Base-by-base conservation (phyloP, 2,113 vertebrate genomes). In the Poecile atricapillus region DNA sequence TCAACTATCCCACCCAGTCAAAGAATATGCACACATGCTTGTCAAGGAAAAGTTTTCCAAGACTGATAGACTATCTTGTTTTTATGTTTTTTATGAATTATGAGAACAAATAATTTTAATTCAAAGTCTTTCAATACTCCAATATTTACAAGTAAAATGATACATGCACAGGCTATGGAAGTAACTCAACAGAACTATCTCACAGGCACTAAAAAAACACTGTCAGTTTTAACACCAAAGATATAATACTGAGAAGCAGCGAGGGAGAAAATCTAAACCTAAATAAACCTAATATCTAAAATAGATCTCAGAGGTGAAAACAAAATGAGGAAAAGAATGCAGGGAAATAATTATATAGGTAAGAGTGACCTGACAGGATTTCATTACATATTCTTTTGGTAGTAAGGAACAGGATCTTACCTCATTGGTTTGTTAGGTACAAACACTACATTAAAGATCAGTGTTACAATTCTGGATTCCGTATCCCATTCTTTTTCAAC, bases 401-500 rank as follows among this genome's bases (percentile, higher is more conserved):
- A 68, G 58, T 31, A 73, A 49, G 44, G 83, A 94, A 91, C 3
- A 33, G 11, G 46, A 63, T 15, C 86, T 97, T 98, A 99, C 98
- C 97, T 98, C 83, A 97, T 64, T 79, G 97, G 98, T 93, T 97
- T 98, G 84, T 85, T 96, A 69, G 98, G 99, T 94, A 96, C 63
- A 97, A 98, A 98, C 83, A 98, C 65, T 30, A 98, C 15, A 64
- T 95, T 97, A 88, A 99, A 98, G 65, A 92, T 53, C 86, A 99
- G 94, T 19, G 93, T 97, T 71, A 98, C 37, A 2, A 87, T 87
- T 95, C 98, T 95, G 27, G 92, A 92, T 49, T 97, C 85, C 28
- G 58, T 41, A 81, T 98, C 94, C 62, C 73, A 87, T 76, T 91
- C 47, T 94, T 92, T 97, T 49, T 96, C 74, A 39, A 95, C 37